A percentile compares a stretch with the other conserved stretches of the same genome.
Conservation (phyloP, 2,113 vertebrate genomes). For the Rhabdomys dilectus region DNA sequence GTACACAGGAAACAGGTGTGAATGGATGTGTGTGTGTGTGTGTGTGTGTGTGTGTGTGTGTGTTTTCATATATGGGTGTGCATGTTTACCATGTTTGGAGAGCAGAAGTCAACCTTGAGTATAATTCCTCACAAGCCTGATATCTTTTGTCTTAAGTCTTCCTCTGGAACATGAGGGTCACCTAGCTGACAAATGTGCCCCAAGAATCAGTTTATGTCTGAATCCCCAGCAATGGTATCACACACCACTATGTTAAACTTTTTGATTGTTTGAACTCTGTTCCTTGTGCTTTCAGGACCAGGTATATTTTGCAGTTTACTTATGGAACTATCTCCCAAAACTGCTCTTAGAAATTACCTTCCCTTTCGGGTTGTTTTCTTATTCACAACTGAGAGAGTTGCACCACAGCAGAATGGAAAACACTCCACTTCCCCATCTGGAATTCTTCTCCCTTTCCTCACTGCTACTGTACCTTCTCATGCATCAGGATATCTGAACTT, state of each 20-base stretch:
- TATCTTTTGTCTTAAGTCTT: background rate
- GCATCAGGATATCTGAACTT: rapidly evolving
- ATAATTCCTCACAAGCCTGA: background rate
- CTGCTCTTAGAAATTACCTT: no score
- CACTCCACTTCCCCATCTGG: background rate
- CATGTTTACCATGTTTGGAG: background rate
- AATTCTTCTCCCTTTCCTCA: background rate
- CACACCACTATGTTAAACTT: background rate
- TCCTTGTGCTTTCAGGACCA: background rate
- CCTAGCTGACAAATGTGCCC: no score
- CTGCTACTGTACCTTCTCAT: rapidly evolving
- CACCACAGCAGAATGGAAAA: background rate
- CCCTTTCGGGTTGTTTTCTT: background rate
- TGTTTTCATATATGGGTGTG: background rate
- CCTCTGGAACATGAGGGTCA: background rate
- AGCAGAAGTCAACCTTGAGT: background rate
- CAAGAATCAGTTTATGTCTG: background rate
- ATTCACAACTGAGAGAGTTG: background rate
- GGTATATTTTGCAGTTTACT: no score
- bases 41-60: background rate
- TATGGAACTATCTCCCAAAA: no score
- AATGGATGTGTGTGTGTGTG: background rate
- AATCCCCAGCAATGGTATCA: background rate
- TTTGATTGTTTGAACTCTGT: background rate
- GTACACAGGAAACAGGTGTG: background rate